Evolutionary conservation across 2,797 vertebrate species (phyloP).

Genomic region (Liparis tanakae): DNA sequence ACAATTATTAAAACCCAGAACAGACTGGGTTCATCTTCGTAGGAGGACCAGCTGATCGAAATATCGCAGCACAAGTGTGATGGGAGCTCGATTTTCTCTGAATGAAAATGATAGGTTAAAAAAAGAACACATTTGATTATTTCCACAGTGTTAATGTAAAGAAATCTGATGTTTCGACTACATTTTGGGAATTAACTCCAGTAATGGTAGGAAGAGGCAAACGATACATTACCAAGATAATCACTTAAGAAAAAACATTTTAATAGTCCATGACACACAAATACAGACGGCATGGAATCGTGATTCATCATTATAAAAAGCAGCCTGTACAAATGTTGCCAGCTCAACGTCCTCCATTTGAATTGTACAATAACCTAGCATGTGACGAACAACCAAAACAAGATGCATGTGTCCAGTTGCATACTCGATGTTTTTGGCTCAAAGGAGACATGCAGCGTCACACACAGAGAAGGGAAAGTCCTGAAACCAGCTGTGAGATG

Average conservation of each 20-base stretch:
- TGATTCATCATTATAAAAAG: slow-evolving; percentile 66
- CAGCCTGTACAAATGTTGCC: slow-evolving; percentile 74
- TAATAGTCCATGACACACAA: slow-evolving; percentile 30
- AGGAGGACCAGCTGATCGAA: slow-evolving; percentile 33
- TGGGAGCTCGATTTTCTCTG: slow-evolving; percentile 8
- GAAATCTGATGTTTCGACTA: slow-evolving; percentile 18
- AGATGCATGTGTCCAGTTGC: slow-evolving; percentile 56
- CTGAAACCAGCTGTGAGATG: slow-evolving; percentile 52
- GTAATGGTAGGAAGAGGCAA: slow-evolving; percentile 32
- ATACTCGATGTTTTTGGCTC: slow-evolving; percentile 49
- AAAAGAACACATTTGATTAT: slow-evolving; percentile 20
- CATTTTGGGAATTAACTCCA: slow-evolving; percentile 13
- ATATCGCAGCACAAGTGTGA: slow-evolving; percentile 15
- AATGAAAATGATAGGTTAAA: slow-evolving; percentile 25
- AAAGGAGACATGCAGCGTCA: slow-evolving; percentile 78
- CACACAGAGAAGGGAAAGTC: slow-evolving; percentile 52
- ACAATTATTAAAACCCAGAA: slow-evolving; percentile 9
- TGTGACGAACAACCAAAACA: slow-evolving; percentile 56
- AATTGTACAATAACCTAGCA: slow-evolving; percentile 58
- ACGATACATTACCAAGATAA: slow-evolving; percentile 55
- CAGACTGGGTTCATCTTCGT: background rate
- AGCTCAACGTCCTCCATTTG: slow-evolving; percentile 21
- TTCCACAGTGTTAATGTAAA: slow-evolving; percentile 44
- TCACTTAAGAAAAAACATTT: slow-evolving; percentile 37
- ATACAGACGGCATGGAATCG: slow-evolving; percentile 42